A percentile compares a stretch with the other conserved stretches of the same genome.
These are phyloP conservation scores for Aegotheles bennettii DNA, from an alignment of 2,113 vertebrate genomes.

Conservation along the genomic window DNA sequence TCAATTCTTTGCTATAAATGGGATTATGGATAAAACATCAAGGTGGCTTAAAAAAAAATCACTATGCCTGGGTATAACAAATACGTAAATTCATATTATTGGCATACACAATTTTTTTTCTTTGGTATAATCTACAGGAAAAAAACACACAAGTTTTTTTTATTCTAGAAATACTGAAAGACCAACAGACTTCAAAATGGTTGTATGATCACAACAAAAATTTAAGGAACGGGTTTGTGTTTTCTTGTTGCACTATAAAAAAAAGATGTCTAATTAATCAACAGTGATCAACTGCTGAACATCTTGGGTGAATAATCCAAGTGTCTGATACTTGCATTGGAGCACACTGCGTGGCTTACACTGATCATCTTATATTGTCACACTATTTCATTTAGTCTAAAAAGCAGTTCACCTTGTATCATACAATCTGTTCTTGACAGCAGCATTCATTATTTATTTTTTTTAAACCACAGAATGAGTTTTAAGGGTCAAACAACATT, in stretches of 20 bases:
- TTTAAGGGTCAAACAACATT: neutral
- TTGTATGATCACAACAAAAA: neutral
- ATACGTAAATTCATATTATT: neutral
- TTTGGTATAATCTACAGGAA: neutral
- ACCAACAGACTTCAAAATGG: neutral
- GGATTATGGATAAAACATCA: neutral
- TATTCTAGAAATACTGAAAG: neutral
- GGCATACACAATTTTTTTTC: neutral
- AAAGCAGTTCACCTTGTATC: neutral
- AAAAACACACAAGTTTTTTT: neutral
- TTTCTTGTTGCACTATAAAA: neutral
- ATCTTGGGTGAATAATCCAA: neutral
- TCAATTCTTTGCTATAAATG: neutral
- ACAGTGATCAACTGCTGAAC: neutral
- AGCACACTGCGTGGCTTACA: neutral
- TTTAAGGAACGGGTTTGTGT: neutral
- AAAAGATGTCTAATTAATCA: neutral
- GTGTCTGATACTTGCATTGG: neutral
- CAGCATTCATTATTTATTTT: neutral
- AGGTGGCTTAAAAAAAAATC: neutral
- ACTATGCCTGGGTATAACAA: neutral
- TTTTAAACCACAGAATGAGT: neutral
- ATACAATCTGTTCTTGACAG: neutral
- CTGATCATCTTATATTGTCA: accelerated
- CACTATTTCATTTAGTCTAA: neutral